Conservation (phyloP, 2,888 invertebrate species). For the Carpatolechia fugitivella region DNA sequence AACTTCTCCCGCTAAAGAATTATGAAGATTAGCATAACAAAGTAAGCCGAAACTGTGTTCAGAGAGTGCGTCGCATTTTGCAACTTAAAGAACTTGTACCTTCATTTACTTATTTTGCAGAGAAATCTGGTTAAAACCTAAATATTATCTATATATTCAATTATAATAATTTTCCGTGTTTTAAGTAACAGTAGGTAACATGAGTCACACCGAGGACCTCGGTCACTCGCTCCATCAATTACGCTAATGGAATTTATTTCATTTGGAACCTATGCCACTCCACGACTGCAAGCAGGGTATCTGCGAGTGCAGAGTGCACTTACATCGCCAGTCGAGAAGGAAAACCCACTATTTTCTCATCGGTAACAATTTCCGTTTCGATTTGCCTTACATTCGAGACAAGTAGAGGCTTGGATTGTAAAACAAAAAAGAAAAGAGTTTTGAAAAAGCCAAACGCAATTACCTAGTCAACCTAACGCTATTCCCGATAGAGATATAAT, state of each 20-base stretch:
- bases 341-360: slow-evolving; percentile 25
- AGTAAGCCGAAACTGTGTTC: slow-evolving; percentile 70
- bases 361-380: slow-evolving; percentile 9
- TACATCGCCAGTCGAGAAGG: slow-evolving; percentile 26
- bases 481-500: slow-evolving; percentile 5
- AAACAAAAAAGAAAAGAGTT: neutral
- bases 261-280: slow-evolving; percentile 47
- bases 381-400: slow-evolving; percentile 1
- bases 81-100: slow-evolving; percentile 48
- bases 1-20: slow-evolving; percentile 72
- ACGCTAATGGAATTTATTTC: slow-evolving; percentile 73
- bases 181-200: no score
- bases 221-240: slow-evolving; percentile 60
- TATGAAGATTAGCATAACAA: slow-evolving; percentile 79
- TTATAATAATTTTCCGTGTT: no score
- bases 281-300: slow-evolving; percentile 21
- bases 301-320: slow-evolving; percentile 32
- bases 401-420: neutral
- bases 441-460: neutral
- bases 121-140: neutral
- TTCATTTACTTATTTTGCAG: slow-evolving; percentile 16
- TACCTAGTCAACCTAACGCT: neutral
- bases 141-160: neutral
- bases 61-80: slow-evolving; percentile 62
- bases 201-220: slow-evolving; percentile 24